phyloP scores from a whole-genome alignment of 2,113 vertebrate genomes.

The Myrmecobius fasciatus region DNA sequence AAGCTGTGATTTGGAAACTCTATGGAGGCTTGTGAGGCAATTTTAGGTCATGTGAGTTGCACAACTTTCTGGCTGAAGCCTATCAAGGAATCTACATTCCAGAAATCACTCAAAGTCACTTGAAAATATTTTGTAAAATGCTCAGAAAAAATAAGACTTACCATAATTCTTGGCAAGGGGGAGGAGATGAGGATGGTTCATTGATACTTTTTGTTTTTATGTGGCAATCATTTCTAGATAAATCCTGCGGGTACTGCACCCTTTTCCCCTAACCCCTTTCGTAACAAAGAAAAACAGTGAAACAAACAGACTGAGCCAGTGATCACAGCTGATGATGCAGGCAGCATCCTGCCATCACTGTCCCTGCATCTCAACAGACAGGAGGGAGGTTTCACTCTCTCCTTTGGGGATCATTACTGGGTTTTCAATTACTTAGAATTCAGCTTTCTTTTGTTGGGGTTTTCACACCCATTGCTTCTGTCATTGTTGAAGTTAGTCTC shows the following conservation, averaged over 20 bases:
- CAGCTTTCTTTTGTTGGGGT: neutral
- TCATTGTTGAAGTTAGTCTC: neutral
- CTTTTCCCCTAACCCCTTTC: neutral
- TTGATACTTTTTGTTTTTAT: neutral
- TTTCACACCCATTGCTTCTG: neutral
- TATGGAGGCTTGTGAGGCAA: slow-evolving; percentile 24
- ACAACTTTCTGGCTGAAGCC: slow-evolving; percentile 19
- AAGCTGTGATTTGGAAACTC: slow-evolving; percentile 54
- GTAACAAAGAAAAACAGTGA: neutral
- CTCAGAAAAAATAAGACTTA: slow-evolving; percentile 30
- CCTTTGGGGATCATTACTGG: neutral
- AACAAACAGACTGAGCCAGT: neutral
- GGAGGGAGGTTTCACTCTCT: neutral
- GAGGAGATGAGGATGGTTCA: neutral
- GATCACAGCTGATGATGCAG: neutral
- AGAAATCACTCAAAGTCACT: slow-evolving; percentile 15
- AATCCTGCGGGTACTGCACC: neutral
- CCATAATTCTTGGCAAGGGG: neutral
- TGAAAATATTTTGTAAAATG: neutral
- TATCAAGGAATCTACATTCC: neutral
- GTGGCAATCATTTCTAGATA: neutral
- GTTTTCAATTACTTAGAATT: neutral
- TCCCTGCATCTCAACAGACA: neutral
- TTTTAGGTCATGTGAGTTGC: slow-evolving; percentile 24
- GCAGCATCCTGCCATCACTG: neutral